Evolutionary conservation across 2,797 vertebrate species (phyloP).

Genomic region (Botia almorhae): DNA sequence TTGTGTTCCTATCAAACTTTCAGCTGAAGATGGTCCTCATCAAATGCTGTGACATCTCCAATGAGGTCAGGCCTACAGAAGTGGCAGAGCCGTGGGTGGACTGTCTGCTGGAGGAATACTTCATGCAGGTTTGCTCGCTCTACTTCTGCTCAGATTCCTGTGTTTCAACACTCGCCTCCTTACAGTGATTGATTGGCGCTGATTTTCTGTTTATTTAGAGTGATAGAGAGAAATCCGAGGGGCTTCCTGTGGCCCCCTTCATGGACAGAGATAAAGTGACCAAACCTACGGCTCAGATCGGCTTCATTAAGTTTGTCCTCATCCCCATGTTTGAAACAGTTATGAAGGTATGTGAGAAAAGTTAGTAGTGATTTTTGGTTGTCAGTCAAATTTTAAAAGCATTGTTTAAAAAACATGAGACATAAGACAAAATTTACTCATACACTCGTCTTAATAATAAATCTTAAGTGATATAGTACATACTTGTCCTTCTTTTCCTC

Average conservation of each 20-base stretch:
- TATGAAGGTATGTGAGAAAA: slow-evolving; percentile 77
- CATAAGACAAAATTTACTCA: no score
- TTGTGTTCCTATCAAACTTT: slow-evolving; percentile 38
- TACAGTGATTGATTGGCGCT: neutral
- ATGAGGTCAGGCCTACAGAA: slow-evolving; percentile 94
- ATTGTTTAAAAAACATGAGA: no score
- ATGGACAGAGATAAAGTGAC: slow-evolving; percentile 99
- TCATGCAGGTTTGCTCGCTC: slow-evolving; percentile 88
- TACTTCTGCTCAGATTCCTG: neutral
- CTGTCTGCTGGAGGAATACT: slow-evolving; percentile 95
- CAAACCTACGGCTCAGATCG: slow-evolving; percentile 95
- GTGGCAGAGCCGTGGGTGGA: slow-evolving; percentile 98
- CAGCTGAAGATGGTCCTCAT: slow-evolving; percentile 98
- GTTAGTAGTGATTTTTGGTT: neutral
- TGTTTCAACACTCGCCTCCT: neutral
- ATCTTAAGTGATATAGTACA: no score
- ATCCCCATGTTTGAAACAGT: slow-evolving; percentile 88
- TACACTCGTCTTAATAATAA: no score
- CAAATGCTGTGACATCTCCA: slow-evolving; percentile 99
- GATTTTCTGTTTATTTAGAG: slow-evolving; percentile 76
- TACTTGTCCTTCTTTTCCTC: no score
- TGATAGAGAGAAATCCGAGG: slow-evolving; percentile 94
- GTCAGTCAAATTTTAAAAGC: no score
- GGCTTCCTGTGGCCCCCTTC: slow-evolving; percentile 95
- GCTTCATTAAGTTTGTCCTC: slow-evolving; percentile 89